Evolutionary conservation across 2,888 invertebrate species (phyloP), one percentile per base, ranked within the genome.

Genomic region (Ethmia dodecea): DNA sequence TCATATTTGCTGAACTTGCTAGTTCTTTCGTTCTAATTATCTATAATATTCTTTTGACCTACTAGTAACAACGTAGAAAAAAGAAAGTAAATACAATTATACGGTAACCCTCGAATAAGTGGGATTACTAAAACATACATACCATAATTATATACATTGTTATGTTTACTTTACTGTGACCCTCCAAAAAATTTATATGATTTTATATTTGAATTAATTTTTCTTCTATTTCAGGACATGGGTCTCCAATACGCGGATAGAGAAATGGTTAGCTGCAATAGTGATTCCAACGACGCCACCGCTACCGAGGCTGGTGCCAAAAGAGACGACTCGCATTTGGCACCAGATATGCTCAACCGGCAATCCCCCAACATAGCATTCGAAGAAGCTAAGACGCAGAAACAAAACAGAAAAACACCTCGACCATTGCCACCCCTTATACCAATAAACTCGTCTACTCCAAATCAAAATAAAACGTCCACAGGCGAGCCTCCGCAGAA

Each of bases 351-450:
- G n/a, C 58, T 52, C 33, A 61, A 52, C 15, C 66, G 62, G 35
- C 55, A 54, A 5, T 68, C 70, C 16, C 65, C 63, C 3, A 59
- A 50, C 32, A 51, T 52, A 18, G 47, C 57, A 26, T 48, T 55
- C 22, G 77, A 79, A 37, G 81, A 78, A 27, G 41, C 50, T 8
- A 77, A 62, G 45, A 52, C 45, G 34, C 60, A 70, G 4, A 79
- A 73, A 55, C 73, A 73, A 37, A 65, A 46, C 45, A 70, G 66
- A 48, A 83, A 74, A 52, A 60, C 66, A 30, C 75, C 89, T 8
- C 83, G 93, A 33, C 93, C 93, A 0, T 89, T 93, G 47, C 93
- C 93, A 31, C 93, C 93, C 67, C 87, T 94, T 28, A 93, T 94
- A 63, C 93, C 93, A 3, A 88, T 94, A 33, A 88, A 86, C 55